Percentiles rank a stretch among this genome's conserved stretches.
Evolutionary conservation across 2,888 invertebrate species (phyloP).

Genomic region (Chesias legatella): DNA sequence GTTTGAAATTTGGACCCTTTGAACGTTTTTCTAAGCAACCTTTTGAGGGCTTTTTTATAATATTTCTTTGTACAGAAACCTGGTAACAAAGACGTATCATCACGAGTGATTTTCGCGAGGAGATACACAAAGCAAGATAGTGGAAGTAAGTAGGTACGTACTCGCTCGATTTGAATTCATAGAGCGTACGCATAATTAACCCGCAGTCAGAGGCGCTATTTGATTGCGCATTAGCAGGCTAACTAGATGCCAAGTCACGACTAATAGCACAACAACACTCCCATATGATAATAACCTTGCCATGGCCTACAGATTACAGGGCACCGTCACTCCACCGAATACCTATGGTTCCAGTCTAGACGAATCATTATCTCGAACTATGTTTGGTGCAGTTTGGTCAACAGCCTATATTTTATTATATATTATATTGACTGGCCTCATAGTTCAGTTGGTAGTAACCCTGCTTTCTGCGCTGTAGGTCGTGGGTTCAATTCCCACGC

Average conservation of each 20-base stretch:
- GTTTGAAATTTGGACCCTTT: conserved; percentile 22
- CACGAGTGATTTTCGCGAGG: too few species aligned
- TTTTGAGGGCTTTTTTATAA: background rate
- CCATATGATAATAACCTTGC: conserved; percentile 38
- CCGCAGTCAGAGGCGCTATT: conserved; percentile 58
- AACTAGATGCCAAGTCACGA: conserved; percentile 73
- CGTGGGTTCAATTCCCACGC: too few species aligned
- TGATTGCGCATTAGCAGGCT: conserved; percentile 70
- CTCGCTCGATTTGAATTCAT: conserved; percentile 63
- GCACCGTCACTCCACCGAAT: conserved; percentile 14
- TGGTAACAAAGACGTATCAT: too few species aligned
- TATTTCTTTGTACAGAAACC: too few species aligned
- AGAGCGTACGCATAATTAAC: conserved; percentile 69
- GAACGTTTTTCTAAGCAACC: conserved; percentile 15
- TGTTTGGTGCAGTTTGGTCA: too few species aligned
- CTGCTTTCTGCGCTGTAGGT: too few species aligned
- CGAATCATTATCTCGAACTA: too few species aligned
- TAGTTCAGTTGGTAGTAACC: too few species aligned
- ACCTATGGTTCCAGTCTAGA: too few species aligned
- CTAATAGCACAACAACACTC: conserved; percentile 57
- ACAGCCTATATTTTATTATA: too few species aligned
- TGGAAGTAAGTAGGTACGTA: conserved; percentile 56
- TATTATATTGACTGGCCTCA: too few species aligned
- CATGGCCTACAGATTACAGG: conserved; percentile 29
- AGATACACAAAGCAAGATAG: conserved; percentile 35